Percentiles rank a stretch among this genome's conserved stretches.
Evolutionary conservation across 2,113 vertebrate genomes (phyloP).

Genomic region (Cottus gobio): DNA sequence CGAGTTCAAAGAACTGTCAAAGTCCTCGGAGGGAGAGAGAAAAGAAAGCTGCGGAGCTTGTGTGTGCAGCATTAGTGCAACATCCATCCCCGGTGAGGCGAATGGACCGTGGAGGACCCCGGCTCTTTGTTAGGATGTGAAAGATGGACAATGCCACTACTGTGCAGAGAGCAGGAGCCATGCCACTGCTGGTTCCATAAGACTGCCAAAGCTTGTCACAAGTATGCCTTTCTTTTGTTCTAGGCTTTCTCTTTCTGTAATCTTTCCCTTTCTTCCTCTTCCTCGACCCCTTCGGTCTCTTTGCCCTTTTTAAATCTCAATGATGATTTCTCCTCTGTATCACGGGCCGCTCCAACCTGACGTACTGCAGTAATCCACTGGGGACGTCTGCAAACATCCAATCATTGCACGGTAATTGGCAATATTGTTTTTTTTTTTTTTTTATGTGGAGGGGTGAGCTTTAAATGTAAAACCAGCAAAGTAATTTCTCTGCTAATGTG

Average conservation of each 20-base stretch:
- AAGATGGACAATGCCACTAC: conserved; percentile 65
- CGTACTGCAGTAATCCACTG: conserved; percentile 11
- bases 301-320: conserved; percentile 13
- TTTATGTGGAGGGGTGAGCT: not conserved
- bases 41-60: conserved; percentile 56
- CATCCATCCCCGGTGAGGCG: conserved; percentile 51
- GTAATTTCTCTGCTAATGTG: conserved; percentile 22
- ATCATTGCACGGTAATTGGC: conserved; percentile 19
- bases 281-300: not conserved
- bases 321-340: conserved; percentile 6
- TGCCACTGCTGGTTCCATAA: conserved; percentile 38
- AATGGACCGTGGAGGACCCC: conserved; percentile 35
- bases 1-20: conserved; percentile 53
- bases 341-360: not conserved
- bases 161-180: conserved; percentile 59
- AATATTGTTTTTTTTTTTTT: conserved; percentile 14
- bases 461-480: conserved; percentile 18
- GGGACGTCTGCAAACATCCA: conserved; percentile 31
- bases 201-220: conserved; percentile 56
- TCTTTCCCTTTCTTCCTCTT: not conserved
- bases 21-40: conserved; percentile 43
- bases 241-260: conserved; percentile 16
- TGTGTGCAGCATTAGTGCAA: conserved; percentile 61
- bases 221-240: conserved; percentile 45
- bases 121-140: conserved; percentile 53